phyloP scores from a whole-genome alignment of 2,888 invertebrate species.

The Tetragonisca angustula region DNA sequence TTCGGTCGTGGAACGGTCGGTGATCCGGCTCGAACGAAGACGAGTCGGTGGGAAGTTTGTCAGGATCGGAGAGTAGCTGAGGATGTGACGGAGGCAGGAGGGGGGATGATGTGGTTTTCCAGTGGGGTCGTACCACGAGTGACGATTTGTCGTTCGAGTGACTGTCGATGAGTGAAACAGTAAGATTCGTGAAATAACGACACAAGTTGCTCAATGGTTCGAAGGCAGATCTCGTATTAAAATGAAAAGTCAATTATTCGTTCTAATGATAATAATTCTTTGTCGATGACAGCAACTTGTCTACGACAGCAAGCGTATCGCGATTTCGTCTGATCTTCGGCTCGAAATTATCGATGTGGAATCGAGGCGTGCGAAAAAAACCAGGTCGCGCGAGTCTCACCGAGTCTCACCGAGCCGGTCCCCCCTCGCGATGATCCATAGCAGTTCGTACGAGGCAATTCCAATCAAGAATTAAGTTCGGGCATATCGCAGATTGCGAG shows the following conservation, averaged over 20 bases:
- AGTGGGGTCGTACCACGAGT: not conserved
- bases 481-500: conserved; percentile 77
- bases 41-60: not conserved
- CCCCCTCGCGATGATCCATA: conserved; percentile 43
- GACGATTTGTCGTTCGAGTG: not conserved
- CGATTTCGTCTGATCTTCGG: not conserved
- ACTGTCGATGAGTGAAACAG: not conserved
- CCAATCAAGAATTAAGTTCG: conserved; percentile 78
- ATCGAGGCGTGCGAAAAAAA: conserved; percentile 58
- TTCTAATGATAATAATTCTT: no score
- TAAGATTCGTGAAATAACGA: not conserved
- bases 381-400: conserved; percentile 60
- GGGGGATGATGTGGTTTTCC: conserved; percentile 4
- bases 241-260: no score
- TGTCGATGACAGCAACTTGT: no score
- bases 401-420: no score
- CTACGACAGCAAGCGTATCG: no score
- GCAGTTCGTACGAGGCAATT: conserved; percentile 71
- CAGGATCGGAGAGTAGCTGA: not conserved
- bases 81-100: conserved; percentile 15
- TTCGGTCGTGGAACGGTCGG: conserved; percentile 21
- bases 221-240: no score
- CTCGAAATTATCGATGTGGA: conserved; percentile 27
- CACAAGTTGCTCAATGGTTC: not conserved
- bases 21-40: conserved; percentile 17